These are phyloP conservation scores for Lochmaea capreae DNA, from an alignment of 2,888 invertebrate species.

Conservation along the genomic window DNA sequence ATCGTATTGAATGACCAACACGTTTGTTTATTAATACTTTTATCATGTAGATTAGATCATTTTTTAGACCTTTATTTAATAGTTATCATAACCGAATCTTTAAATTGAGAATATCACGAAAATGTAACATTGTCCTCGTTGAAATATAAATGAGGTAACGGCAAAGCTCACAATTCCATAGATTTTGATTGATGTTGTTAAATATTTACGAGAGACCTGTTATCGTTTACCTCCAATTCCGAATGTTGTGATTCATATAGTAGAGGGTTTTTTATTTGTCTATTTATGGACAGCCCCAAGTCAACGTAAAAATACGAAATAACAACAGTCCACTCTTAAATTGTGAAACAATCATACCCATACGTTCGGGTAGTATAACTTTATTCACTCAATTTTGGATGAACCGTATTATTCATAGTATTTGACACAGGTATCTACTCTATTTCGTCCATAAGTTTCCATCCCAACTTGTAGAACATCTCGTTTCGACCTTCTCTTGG, in stretches of 20 bases:
- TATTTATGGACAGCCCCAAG: too few relatives aligned
- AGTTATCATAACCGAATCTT: neutral
- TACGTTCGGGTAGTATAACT: too few relatives aligned
- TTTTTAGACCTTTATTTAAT: neutral
- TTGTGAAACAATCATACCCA: too few relatives aligned
- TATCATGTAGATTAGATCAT: neutral
- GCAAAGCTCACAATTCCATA: neutral
- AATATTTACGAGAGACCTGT: neutral
- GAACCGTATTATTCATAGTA: neutral
- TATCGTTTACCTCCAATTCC: neutral
- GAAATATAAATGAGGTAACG: neutral
- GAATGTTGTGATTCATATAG: too few relatives aligned
- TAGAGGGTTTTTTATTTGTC: neutral
- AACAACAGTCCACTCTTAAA: too few relatives aligned
- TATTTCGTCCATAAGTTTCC: neutral
- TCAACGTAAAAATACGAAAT: too few relatives aligned
- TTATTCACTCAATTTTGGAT: neutral
- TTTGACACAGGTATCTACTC: neutral
- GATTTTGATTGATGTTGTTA: neutral
- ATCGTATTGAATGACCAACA: too few relatives aligned
- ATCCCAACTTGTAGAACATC: neutral
- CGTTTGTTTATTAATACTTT: neutral
- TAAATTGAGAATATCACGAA: neutral
- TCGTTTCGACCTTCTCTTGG: constrained; percentile 8
- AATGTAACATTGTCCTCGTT: neutral